phyloP scores from a whole-genome alignment of 2,113 vertebrate species.

The Ageneiosus marmoratus region DNA sequence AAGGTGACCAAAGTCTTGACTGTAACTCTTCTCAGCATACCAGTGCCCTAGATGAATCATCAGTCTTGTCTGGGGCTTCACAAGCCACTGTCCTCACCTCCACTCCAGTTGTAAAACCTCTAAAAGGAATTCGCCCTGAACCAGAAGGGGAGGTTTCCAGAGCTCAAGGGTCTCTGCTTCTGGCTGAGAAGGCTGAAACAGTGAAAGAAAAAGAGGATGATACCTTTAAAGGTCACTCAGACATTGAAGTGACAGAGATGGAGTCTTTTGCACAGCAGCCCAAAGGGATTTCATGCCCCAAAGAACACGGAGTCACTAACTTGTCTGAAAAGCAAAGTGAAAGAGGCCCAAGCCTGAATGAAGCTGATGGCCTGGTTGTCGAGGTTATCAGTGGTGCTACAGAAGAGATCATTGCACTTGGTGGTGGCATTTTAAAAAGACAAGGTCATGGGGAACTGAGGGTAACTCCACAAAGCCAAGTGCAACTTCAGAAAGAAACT shows the following conservation, averaged over 20 bases:
- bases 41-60: neutral
- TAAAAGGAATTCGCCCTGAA: constrained; percentile 45
- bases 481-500: neutral
- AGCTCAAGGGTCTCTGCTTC: constrained; percentile 4
- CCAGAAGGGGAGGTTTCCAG: constrained; percentile 57
- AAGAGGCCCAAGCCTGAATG: neutral
- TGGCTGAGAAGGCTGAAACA: constrained; percentile 32
- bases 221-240: neutral
- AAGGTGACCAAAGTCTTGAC: constrained; percentile 4
- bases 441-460: neutral
- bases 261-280: constrained; percentile 2
- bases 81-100: neutral
- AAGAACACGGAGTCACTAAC: neutral
- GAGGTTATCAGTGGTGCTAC: neutral
- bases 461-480: neutral
- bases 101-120: neutral
- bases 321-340: constrained; percentile 6
- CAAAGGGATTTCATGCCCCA: neutral
- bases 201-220: neutral
- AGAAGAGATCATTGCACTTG: constrained; percentile 13
- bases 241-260: neutral
- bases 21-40: neutral
- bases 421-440: constrained; percentile 25
- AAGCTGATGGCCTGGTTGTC: neutral
- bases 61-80: neutral